These are phyloP conservation scores for Epirrhoe alternata DNA, from an alignment of 2,888 invertebrate genomes.

Conservation along the genomic window DNA sequence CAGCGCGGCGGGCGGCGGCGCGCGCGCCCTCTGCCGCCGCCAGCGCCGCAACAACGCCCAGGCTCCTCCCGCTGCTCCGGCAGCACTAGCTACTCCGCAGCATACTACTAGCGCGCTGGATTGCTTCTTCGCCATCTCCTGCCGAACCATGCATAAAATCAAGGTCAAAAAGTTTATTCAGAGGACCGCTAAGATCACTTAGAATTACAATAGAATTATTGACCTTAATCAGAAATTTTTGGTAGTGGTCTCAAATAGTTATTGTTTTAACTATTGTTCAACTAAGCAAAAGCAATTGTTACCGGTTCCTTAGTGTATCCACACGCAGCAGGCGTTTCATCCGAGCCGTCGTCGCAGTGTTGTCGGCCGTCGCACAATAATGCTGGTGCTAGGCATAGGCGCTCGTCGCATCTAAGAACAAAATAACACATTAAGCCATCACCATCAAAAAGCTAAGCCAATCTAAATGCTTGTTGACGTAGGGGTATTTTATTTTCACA, in stretches of 20 bases:
- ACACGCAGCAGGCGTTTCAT: constrained; percentile 89
- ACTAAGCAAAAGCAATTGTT: no score
- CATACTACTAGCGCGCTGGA: constrained; percentile 60
- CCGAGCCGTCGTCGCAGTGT: constrained; percentile 92
- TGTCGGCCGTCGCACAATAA: constrained; percentile 91
- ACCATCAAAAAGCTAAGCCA: background rate
- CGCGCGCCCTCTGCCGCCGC: constrained; percentile 47
- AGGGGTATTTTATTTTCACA: no score
- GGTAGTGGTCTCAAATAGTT: no score
- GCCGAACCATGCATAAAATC: background rate
- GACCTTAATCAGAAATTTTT: no score
- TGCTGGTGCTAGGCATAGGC: constrained; percentile 88
- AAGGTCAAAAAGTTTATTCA: background rate
- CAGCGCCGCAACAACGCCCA: constrained; percentile 59
- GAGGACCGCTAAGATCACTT: no score
- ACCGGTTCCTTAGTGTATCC: constrained; percentile 68
- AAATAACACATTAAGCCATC: background rate
- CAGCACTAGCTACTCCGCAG: constrained; percentile 59
- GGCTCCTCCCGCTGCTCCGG: constrained; percentile 56
- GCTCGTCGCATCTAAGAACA: constrained; percentile 84
- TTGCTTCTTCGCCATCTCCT: constrained; percentile 46
- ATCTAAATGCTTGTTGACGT: no score
- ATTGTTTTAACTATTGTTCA: no score
- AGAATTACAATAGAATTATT: no score
- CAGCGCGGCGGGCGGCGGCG: constrained; percentile 47